These are phyloP conservation scores for Philereme transversata DNA, from an alignment of 2,888 invertebrate species.

Conservation along the genomic window DNA sequence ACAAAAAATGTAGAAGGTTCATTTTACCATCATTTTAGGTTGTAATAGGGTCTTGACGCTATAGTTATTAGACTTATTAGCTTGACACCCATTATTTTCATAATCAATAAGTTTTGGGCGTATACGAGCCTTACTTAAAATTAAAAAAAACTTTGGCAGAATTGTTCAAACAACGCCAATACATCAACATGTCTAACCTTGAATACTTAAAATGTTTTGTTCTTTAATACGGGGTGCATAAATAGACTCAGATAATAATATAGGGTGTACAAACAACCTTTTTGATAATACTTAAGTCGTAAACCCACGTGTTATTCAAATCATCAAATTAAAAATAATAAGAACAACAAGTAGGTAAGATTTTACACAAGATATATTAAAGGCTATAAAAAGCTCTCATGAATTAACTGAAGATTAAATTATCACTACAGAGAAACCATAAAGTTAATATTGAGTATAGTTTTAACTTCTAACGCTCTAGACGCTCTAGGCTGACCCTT, in stretches of 20 bases:
- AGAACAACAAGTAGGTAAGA: neutral
- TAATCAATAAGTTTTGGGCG: no score
- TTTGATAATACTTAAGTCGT: neutral
- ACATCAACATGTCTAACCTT: constrained; percentile 35
- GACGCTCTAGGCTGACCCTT: constrained; percentile 1
- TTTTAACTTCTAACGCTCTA: constrained; percentile 11
- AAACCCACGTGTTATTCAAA: neutral
- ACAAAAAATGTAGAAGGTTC: no score
- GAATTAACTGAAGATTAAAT: constrained; percentile 8
- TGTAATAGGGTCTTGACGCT: no score
- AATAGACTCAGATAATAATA: constrained; percentile 13
- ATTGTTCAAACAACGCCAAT: no score
- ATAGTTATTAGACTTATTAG: no score
- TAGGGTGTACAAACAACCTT: constrained; percentile 4
- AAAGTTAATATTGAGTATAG: constrained; percentile 14
- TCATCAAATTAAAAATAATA: no score
- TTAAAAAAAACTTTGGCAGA: no score
- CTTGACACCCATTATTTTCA: no score
- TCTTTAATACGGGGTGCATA: constrained; percentile 18
- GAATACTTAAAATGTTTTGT: constrained; percentile 40
- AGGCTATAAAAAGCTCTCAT: constrained; percentile 7
- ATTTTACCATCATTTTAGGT: no score
- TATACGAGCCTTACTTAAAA: no score
- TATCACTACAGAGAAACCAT: constrained; percentile 4
- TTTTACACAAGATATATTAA: neutral